Conservation (phyloP, 2,113 vertebrate species). For the Takifugu flavidus region DNA sequence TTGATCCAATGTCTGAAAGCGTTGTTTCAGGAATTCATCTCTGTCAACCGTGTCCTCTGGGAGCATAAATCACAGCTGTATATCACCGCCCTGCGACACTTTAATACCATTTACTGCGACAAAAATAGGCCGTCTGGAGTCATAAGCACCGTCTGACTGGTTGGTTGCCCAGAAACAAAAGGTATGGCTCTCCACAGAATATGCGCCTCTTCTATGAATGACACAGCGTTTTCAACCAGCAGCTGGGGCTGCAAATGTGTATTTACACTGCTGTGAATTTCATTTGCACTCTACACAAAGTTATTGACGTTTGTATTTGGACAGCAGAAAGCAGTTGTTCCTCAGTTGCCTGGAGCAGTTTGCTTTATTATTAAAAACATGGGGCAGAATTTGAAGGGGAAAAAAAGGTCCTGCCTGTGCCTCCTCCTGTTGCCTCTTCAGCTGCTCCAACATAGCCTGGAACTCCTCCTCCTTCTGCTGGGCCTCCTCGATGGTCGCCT, state of each 20-base stretch:
- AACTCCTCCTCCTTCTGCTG: conserved; percentile 96
- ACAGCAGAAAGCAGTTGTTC: conserved; percentile 11
- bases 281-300: not conserved
- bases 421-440: conserved; percentile 96
- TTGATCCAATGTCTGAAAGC: no score
- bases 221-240: not conserved
- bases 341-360: conserved; percentile 4
- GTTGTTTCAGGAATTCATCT: no score
- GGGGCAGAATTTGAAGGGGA: no score
- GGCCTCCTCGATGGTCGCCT: conserved; percentile 92
- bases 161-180: not conserved
- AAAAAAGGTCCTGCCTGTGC: conserved; percentile 80
- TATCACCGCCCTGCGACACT: not conserved
- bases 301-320: not conserved
- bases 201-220: not conserved
- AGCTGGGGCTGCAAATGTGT: not conserved
- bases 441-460: conserved; percentile 94
- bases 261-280: not conserved
- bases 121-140: conserved; percentile 9
- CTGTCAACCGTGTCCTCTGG: not conserved
- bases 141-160: not conserved
- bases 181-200: not conserved
- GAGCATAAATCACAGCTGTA: not conserved
- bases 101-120: not conserved
- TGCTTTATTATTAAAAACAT: no score